Percentiles rank a stretch among this genome's conserved stretches.
Conservation (phyloP, 2,888 invertebrate species). For the Pilophorus perplexus region DNA sequence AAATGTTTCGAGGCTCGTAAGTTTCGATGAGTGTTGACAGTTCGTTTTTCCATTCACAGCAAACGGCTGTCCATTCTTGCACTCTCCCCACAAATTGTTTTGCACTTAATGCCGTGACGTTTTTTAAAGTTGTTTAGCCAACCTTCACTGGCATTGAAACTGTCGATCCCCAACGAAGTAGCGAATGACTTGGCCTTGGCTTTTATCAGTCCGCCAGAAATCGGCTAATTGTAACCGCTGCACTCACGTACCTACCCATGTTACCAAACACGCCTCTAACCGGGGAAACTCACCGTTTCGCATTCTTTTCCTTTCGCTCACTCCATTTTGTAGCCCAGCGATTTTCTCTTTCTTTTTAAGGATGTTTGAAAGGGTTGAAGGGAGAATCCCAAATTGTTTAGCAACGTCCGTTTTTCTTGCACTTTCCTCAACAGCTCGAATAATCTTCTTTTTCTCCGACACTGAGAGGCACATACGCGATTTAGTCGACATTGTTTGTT, state of each 20-base stretch:
- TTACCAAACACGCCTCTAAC: neutral
- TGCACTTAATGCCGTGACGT: neutral
- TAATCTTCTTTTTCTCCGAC: no score
- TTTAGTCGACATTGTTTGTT: no score
- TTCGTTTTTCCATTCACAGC: neutral
- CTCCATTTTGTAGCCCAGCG: no score
- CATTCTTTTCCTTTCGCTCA: neutral
- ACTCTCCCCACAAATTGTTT: neutral
- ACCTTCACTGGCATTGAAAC: neutral
- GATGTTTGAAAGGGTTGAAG: no score
- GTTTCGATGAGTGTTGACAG: neutral
- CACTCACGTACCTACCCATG: neutral
- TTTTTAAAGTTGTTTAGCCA: neutral
- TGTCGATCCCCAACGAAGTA: neutral
- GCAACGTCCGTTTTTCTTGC: no score
- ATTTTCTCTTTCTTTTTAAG: no score
- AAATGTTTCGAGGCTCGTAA: conserved; percentile 3
- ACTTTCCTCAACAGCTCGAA: no score
- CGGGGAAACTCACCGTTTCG: neutral
- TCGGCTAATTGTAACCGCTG: neutral
- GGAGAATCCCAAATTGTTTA: no score
- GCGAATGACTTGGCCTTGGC: neutral
- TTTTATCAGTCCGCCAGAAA: neutral
- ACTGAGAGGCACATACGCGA: no score
- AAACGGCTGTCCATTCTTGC: neutral